Evolutionary conservation across 2,113 vertebrate species (phyloP).

Genomic region (Miniopterus natalensis): DNA sequence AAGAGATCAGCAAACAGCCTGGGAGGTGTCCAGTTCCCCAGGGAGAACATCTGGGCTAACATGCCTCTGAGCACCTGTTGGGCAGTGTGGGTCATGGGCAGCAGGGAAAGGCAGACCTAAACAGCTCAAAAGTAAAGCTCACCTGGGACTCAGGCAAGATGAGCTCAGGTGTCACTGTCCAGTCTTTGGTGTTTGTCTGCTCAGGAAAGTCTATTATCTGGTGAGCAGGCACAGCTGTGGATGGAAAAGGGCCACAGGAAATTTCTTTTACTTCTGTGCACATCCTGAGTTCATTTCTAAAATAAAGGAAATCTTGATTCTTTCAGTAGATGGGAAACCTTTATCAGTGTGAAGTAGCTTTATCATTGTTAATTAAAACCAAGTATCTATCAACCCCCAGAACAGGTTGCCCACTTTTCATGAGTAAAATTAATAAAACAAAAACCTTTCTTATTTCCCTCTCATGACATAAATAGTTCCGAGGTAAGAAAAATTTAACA

Average conservation of each 20-base stretch:
- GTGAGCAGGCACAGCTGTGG: constrained; percentile 54
- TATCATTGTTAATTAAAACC: background rate
- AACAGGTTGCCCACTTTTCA: background rate
- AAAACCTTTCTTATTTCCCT: background rate
- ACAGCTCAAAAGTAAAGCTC: constrained; percentile 45
- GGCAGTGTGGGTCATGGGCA: background rate
- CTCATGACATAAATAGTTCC: background rate
- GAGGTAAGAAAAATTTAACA: background rate
- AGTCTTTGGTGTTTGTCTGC: constrained; percentile 62
- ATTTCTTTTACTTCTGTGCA: background rate
- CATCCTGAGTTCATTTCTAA: constrained; percentile 31
- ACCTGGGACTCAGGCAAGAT: constrained; percentile 66
- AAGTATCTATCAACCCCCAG: background rate
- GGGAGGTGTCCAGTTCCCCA: background rate
- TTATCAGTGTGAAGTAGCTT: background rate
- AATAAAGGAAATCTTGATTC: background rate
- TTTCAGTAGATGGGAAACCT: background rate
- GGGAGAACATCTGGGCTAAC: background rate
- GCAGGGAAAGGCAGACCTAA: background rate
- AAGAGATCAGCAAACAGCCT: background rate
- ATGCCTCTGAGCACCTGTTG: background rate
- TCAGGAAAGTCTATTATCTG: constrained; percentile 55
- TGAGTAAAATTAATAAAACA: background rate
- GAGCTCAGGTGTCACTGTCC: constrained; percentile 39
- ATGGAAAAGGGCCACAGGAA: constrained; percentile 54